phyloP scores from a whole-genome alignment of 2,113 vertebrate genomes.

The Stegastes partitus region DNA sequence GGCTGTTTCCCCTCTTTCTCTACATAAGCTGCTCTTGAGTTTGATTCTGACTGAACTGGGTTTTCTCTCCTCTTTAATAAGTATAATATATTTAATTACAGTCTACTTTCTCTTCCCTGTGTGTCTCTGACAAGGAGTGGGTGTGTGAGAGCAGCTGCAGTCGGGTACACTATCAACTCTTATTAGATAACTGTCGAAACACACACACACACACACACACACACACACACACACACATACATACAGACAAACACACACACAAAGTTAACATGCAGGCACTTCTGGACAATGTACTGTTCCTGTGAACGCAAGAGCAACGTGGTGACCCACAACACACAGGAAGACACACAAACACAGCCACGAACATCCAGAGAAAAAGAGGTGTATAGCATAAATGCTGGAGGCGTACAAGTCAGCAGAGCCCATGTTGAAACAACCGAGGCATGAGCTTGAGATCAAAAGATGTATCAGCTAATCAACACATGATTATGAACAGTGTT shows the following conservation, averaged over 20 bases:
- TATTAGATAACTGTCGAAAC: slow-evolving; percentile 69
- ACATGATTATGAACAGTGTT: too few species aligned
- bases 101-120: slow-evolving; percentile 44
- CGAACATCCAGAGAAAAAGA: background rate
- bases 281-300: slow-evolving; percentile 38
- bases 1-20: background rate
- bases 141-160: slow-evolving; percentile 80
- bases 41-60: background rate
- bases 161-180: slow-evolving; percentile 68
- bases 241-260: slow-evolving; percentile 14
- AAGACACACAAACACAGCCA: background rate
- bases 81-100: slow-evolving; percentile 76
- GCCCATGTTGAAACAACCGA: background rate
- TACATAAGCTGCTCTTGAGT: background rate
- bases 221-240: too few species aligned
- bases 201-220: slow-evolving; percentile 35
- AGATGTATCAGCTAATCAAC: too few species aligned
- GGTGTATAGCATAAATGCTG: background rate
- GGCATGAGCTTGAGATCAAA: background rate
- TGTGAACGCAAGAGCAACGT: slow-evolving; percentile 1
- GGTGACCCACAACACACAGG: background rate
- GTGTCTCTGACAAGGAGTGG: slow-evolving; percentile 74
- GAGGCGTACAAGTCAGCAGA: background rate
- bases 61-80: slow-evolving; percentile 55
- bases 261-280: slow-evolving; percentile 40